A percentile compares a stretch with the other conserved stretches of the same genome.
phyloP scores from a whole-genome alignment of 2,888 invertebrate genomes.

The Drymonia ruficornis region DNA sequence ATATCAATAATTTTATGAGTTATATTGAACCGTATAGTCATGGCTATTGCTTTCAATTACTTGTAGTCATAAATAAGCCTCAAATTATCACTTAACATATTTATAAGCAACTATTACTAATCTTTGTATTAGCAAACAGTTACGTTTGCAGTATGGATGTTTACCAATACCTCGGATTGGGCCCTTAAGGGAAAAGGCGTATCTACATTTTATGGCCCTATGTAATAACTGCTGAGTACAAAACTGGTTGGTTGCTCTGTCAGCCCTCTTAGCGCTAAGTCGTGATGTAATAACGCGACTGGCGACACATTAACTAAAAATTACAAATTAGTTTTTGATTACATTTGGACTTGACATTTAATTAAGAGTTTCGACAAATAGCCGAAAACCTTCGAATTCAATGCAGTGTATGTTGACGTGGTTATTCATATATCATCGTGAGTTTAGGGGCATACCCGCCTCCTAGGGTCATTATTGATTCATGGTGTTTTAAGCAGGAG shows the following conservation, averaged over 20 bases:
- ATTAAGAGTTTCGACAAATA: constrained; percentile 18
- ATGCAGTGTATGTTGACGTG: not conserved
- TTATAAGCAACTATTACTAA: too few species aligned
- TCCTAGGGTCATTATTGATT: not conserved
- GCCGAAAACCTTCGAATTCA: not conserved
- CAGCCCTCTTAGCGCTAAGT: not conserved
- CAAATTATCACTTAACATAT: not conserved
- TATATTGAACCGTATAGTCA: too few species aligned
- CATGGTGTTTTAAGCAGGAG: too few species aligned
- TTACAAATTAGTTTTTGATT: constrained; percentile 27
- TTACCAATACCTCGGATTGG: not conserved
- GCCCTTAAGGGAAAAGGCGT: not conserved
- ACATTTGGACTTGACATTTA: constrained; percentile 35
- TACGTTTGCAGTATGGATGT: not conserved
- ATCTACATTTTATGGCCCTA: too few species aligned
- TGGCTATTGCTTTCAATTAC: not conserved
- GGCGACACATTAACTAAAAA: constrained; percentile 2
- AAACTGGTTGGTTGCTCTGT: not conserved
- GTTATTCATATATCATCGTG: not conserved
- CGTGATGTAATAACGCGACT: not conserved
- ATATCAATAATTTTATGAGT: too few species aligned
- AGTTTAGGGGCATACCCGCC: not conserved
- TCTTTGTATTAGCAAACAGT: not conserved
- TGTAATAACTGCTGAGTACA: not conserved
- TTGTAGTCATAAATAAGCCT: not conserved